These are phyloP conservation scores for Rhea pennata DNA, from an alignment of 2,113 vertebrate species.

Conservation along the genomic window DNA sequence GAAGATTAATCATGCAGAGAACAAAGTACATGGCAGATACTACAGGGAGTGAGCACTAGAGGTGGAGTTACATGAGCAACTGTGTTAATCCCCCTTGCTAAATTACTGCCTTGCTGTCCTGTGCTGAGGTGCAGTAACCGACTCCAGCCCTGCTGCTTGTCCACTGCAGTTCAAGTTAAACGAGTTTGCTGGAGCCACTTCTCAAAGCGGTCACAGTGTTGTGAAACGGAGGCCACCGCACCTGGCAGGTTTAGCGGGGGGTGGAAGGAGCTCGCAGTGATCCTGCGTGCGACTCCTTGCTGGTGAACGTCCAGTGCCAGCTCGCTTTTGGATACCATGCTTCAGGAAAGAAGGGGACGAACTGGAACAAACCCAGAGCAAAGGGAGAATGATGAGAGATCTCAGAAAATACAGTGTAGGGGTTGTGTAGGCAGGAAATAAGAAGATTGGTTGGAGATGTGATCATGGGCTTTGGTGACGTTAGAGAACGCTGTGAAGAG, in stretches of 20 bases:
- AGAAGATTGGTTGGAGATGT: neutral
- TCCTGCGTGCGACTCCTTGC: neutral
- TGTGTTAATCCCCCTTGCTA: slow-evolving; percentile 11
- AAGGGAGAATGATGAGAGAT: neutral
- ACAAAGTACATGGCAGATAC: neutral
- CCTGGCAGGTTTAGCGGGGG: neutral
- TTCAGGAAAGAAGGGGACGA: neutral
- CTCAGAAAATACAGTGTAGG: neutral
- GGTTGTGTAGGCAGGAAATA: neutral
- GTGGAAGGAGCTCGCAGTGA: neutral
- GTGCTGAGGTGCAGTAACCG: neutral
- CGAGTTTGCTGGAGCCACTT: neutral
- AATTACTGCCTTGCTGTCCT: neutral
- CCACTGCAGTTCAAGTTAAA: neutral
- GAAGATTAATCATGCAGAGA: neutral
- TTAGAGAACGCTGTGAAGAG: neutral
- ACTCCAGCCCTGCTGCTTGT: neutral
- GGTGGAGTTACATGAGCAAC: neutral
- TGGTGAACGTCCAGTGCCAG: neutral
- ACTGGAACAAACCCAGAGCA: neutral
- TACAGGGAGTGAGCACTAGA: neutral
- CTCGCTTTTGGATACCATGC: neutral
- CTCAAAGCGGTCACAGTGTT: neutral
- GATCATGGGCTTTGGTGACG: neutral
- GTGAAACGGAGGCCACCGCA: neutral